A percentile compares a stretch with the other conserved stretches of the same genome.
Evolutionary conservation across 2,113 vertebrate genomes (phyloP).

Genomic region (Callipepla californica): DNA sequence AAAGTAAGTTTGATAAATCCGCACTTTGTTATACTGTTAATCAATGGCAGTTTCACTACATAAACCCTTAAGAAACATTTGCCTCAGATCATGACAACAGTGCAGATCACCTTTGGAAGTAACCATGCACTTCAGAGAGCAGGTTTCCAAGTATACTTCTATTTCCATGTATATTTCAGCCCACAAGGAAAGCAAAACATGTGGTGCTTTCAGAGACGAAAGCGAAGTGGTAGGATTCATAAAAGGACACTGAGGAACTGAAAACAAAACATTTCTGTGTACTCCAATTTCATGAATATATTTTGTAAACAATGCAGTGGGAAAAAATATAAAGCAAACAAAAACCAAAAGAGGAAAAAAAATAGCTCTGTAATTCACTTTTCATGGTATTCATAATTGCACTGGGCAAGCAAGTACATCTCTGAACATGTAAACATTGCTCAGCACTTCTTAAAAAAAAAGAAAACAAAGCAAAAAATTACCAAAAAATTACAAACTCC

Average conservation of each 20-base stretch:
- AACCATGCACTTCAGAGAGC: rapidly evolving
- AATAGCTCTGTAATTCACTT: not conserved
- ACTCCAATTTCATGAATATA: not conserved
- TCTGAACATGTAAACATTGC: not conserved
- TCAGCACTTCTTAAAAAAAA: not conserved
- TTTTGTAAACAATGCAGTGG: not conserved
- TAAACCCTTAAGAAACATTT: not conserved
- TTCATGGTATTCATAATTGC: not conserved
- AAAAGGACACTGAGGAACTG: rapidly evolving
- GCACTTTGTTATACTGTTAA: not conserved
- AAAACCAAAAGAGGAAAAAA: not conserved
- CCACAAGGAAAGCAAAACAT: not conserved
- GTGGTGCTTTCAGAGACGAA: not conserved
- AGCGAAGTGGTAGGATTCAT: not conserved
- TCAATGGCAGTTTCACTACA: rapidly evolving
- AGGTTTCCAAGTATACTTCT: not conserved
- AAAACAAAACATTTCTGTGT: not conserved
- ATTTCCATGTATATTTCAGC: not conserved
- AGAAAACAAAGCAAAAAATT: not conserved
- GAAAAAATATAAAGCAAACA: not conserved
- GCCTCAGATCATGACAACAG: not conserved
- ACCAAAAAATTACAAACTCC: not conserved
- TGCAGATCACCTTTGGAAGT: not conserved
- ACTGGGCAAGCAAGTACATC: not conserved
- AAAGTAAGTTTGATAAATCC: not conserved